Evolutionary conservation across 2,797 vertebrate species (phyloP), one percentile per base, ranked within the genome.

Genomic region (Hypotaenidia philippensis): DNA sequence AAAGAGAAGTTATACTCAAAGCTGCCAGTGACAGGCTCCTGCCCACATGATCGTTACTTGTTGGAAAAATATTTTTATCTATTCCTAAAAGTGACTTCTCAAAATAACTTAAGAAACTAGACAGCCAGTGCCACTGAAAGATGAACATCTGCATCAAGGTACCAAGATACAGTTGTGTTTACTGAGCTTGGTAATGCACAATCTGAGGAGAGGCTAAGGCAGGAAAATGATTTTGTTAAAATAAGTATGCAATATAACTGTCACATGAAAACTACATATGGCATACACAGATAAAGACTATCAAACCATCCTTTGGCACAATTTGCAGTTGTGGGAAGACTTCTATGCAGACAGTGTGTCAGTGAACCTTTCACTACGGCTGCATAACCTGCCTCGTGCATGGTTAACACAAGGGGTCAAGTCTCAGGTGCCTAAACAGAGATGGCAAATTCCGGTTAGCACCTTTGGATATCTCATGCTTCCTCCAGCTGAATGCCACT

Each of bases 361-460:
- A 44, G 34, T 1, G 4, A 84, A 79, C 20, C 17, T 84, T 86
- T 29, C 20, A n/a, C 21, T 47, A 26, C 0, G 3, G 66, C 50
- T 59, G 68, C 50, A 68, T 17, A 23, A 71, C 7, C 53, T 27
- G 29, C 61, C 34, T 36, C 8, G 12, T 4, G 9, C 8, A 16
- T 4, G 9, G 25, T 52, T 63, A 79, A 61, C 4, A 15, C 21
- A 29, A 0, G 0, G 19, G 23, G 29, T 44, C n/a, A 55, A 47
- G n/a, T 59, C 41, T 76, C 44, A 25, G 74, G 3, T 49, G 36
- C 45, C 36, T 34, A 3, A 66, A 36, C 10, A 61, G 29, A 78
- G 38, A 41, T 18, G 16, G 12, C 34, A 27, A 52, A 52, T 4
- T 11, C 32, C 50, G 26, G 8, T 66, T 36, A 88, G 49, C 53